These are phyloP conservation scores for Camelus bactrianus DNA, from an alignment of 2,113 vertebrate species.

Conservation along the genomic window DNA sequence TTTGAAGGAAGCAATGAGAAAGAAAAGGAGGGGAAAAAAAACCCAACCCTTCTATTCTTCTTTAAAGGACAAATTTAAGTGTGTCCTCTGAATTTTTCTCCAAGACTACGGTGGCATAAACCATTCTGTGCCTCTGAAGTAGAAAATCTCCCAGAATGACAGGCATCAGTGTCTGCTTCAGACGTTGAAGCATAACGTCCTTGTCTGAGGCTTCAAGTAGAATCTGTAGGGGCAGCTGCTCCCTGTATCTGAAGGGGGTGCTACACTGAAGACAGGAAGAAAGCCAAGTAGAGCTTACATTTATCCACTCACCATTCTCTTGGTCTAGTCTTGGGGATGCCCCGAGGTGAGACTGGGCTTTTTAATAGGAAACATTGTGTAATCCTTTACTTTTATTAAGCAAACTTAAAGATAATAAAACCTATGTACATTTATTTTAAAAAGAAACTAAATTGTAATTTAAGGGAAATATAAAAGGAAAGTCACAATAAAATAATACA, in stretches of 20 bases:
- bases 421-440: background rate
- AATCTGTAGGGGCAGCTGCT: background rate
- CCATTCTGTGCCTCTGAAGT: background rate
- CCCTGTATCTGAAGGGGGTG: background rate
- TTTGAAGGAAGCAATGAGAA: background rate
- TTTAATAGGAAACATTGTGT: background rate
- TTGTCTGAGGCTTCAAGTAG: background rate
- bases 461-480: slow-evolving; percentile 13
- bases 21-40: background rate
- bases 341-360: background rate
- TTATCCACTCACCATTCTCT: background rate
- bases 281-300: background rate
- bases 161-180: background rate
- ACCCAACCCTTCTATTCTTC: background rate
- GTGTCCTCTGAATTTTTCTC: background rate
- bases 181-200: background rate
- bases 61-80: slow-evolving; percentile 7
- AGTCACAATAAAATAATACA: background rate
- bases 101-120: background rate
- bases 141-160: background rate
- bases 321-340: background rate
- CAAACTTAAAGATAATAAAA: slow-evolving; percentile 2
- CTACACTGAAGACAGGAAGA: background rate
- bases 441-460: background rate
- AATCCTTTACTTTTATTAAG: background rate